These are phyloP conservation scores for Rotaria sp. DNA, from an alignment of 2,888 invertebrate species.

Conservation along the genomic window DNA sequence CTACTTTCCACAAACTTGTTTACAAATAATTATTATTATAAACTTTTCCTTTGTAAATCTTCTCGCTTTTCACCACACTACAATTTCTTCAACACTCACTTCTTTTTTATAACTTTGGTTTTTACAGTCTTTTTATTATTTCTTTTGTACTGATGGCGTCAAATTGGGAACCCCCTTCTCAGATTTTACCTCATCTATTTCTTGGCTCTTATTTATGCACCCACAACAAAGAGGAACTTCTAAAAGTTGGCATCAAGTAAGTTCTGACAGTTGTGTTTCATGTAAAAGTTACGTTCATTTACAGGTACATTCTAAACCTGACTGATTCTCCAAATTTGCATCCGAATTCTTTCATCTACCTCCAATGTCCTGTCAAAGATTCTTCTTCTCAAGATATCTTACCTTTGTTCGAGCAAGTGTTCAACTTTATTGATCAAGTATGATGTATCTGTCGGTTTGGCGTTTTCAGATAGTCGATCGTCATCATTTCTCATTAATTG, in stretches of 20 bases:
- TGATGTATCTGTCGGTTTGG: background rate
- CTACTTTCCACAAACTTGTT: too few relatives aligned
- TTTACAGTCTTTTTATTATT: background rate
- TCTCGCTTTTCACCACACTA: too few relatives aligned
- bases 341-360: background rate
- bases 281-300: background rate
- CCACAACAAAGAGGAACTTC: conserved; percentile 20
- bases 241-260: conserved; percentile 22
- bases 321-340: conserved; percentile 28
- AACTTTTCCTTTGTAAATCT: too few relatives aligned
- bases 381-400: conserved; percentile 27
- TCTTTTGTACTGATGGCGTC: background rate
- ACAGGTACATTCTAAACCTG: conserved; percentile 4
- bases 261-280: background rate
- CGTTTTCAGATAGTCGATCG: background rate
- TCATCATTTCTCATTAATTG: background rate
- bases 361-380: conserved; percentile 18
- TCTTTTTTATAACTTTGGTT: too few relatives aligned
- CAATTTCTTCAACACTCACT: too few relatives aligned
- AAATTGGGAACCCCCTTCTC: background rate
- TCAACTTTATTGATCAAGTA: conserved; percentile 28
- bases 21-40: too few relatives aligned
- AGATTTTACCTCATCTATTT: conserved; percentile 28
- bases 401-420: background rate
- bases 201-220: conserved; percentile 28